Percentiles rank a stretch among this genome's conserved stretches.
These are phyloP conservation scores for Anser cygnoides DNA, from an alignment of 2,113 vertebrate genomes.

Conservation along the genomic window DNA sequence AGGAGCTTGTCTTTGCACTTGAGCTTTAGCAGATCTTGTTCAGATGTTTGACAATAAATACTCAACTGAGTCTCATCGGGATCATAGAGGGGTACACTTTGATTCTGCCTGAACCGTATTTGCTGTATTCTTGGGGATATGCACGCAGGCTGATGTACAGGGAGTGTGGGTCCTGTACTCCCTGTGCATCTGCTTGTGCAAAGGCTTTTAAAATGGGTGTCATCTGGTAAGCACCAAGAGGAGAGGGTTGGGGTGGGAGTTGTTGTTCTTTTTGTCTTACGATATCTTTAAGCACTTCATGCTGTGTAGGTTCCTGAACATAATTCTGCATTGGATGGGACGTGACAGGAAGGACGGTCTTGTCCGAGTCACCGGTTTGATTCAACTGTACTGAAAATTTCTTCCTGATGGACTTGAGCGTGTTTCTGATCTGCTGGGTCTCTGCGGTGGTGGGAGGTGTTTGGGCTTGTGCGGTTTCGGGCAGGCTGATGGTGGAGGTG, in stretches of 20 bases:
- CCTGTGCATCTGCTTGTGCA: background rate
- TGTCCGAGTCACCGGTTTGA: background rate
- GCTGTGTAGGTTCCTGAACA: background rate
- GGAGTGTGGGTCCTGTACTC: background rate
- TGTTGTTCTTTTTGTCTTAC: background rate
- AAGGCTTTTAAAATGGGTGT: background rate
- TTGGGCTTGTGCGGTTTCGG: background rate
- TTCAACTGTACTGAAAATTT: background rate
- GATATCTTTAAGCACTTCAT: background rate
- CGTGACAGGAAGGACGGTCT: background rate
- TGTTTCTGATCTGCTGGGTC: background rate
- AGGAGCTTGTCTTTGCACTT: background rate
- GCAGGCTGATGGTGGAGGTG: background rate
- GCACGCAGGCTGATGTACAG: background rate
- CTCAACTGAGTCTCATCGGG: background rate
- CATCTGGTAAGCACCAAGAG: background rate
- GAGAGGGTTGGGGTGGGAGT: background rate
- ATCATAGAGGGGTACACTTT: background rate
- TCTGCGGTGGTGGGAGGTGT: background rate
- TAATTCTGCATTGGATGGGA: background rate
- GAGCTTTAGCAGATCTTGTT: background rate
- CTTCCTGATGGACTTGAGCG: background rate
- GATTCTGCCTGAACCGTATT: background rate
- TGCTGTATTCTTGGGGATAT: background rate
- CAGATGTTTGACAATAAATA: background rate